Base-by-base conservation (phyloP, 1,140 invertebrate species). In the Dendroctonus ponderosae region DNA sequence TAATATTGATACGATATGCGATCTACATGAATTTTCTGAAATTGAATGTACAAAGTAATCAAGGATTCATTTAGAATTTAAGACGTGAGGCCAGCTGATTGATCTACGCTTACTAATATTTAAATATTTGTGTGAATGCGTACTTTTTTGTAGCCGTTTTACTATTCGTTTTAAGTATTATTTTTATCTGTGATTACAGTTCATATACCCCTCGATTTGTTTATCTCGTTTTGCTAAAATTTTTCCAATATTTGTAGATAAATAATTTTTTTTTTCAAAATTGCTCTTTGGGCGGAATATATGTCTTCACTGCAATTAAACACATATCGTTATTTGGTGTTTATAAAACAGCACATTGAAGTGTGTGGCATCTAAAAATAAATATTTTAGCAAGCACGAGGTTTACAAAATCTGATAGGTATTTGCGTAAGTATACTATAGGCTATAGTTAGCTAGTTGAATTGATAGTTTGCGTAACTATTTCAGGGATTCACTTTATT, bases 101-200 rank as follows among this genome's bases (percentile, higher is more conserved):
- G 26, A 37, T 53, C 42, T 64, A 64, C 62, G 62, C 62, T 64
- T 64, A 64, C 62, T 56, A 64, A 52, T 64, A 46, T 40, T 59
- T 59, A 43, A 59, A 59, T 12, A 59, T 12, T 51, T 59, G 56
- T 59, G 41, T 59, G 56, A 42, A 64, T 48, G 52, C 56, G 14
- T 61, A 44, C 26, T 15, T 9, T 62, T 62, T 64, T 64, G 48
- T 56, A 53, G 14, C 44, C 48, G 9, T 52, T 44, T 61, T 56
- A 64, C 62, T 64, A 54, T 54, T 62, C 48, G 51, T 61, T 50
- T n/a, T 61, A 64, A 56, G 50, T 56, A 64, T 64, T 64, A 64
- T 64, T 64, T 64, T 61, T 49, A 64, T 64, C 62, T 64, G 62
- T 64, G 62, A 64, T 64, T 64, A 39, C 26, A 38, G 46, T 42